A percentile compares a stretch with the other conserved stretches of the same genome.
phyloP scores from a whole-genome alignment of 1,140 invertebrate genomes.

The Megalonaias nervosa region DNA sequence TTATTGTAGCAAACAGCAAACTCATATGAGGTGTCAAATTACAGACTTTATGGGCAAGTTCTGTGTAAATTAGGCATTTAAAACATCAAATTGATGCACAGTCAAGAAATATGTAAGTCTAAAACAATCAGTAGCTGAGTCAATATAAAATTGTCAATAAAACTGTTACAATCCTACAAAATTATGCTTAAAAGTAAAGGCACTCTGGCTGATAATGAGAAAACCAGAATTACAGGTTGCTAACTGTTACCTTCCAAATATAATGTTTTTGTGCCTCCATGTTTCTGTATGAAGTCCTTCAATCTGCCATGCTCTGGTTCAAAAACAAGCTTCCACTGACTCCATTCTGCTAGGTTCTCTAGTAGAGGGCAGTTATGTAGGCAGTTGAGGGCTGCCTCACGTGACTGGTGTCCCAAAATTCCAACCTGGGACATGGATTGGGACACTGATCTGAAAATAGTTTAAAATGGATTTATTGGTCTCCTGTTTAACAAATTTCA shows the following conservation, averaged over 20 bases:
- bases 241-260: conserved; percentile 14
- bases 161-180: neutral
- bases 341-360: conserved; percentile 62
- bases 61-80: too few species aligned
- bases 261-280: conserved; percentile 51
- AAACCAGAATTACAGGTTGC: too few species aligned
- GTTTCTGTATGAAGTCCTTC: conserved; percentile 67
- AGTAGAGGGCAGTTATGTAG: conserved; percentile 67
- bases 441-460: conserved; percentile 17
- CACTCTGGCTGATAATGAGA: neutral
- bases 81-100: too few species aligned
- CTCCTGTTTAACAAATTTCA: too few species aligned
- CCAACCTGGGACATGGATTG: conserved; percentile 44
- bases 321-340: conserved; percentile 67
- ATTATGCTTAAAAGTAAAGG: neutral
- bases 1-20: too few species aligned
- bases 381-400: conserved; percentile 59
- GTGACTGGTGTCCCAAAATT: conserved; percentile 60
- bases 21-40: too few species aligned
- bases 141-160: too few species aligned
- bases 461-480: too few species aligned
- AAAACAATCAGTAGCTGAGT: too few species aligned
- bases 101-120: too few species aligned
- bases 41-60: too few species aligned
- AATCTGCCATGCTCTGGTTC: conserved; percentile 64